A percentile compares a stretch with the other conserved stretches of the same genome.
Conservation (phyloP, 1,140 invertebrate genomes). For the Oreohelix idahoensis region DNA sequence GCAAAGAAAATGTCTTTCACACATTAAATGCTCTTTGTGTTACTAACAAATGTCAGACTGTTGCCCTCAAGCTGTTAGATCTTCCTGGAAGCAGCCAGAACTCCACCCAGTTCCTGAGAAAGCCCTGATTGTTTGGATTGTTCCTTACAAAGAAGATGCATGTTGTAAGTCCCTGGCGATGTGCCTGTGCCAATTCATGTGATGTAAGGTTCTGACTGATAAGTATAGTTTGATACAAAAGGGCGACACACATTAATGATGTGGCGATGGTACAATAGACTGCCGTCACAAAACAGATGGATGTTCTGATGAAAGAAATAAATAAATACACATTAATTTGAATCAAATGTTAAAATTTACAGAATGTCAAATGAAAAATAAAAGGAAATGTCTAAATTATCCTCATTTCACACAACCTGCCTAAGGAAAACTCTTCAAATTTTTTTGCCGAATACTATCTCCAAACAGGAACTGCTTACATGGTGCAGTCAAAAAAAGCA, state of each 20-base stretch:
- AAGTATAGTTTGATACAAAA: slow-evolving; percentile 62
- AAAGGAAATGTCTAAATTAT: too few relatives aligned
- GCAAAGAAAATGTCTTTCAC: too few relatives aligned
- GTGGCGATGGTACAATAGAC: slow-evolving; percentile 52
- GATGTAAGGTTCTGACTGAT: slow-evolving; percentile 69
- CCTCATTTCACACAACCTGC: too few relatives aligned
- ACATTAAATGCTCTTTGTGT: too few relatives aligned
- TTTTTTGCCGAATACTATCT: too few relatives aligned
- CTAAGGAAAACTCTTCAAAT: too few relatives aligned
- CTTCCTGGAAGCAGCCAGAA: slow-evolving; percentile 44
- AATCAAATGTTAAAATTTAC: too few relatives aligned
- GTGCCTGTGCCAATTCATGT: slow-evolving; percentile 63
- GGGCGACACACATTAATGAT: slow-evolving; percentile 49
- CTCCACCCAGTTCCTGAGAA: slow-evolving; percentile 61
- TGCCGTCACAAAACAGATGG: slow-evolving; percentile 58
- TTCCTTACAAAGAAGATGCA: slow-evolving; percentile 49
- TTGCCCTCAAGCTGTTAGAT: neutral
- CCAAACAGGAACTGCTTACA: too few relatives aligned
- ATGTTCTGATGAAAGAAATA: slow-evolving; percentile 34
- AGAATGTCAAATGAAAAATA: too few relatives aligned
- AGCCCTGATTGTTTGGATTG: slow-evolving; percentile 63
- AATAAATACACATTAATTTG: too few relatives aligned
- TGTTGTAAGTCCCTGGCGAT: slow-evolving; percentile 34
- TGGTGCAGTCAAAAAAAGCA: too few relatives aligned
- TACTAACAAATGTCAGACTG: neutral